Evolutionary conservation across 1,140 invertebrate species (phyloP).

Genomic region (Drosophila paulistorum): DNA sequence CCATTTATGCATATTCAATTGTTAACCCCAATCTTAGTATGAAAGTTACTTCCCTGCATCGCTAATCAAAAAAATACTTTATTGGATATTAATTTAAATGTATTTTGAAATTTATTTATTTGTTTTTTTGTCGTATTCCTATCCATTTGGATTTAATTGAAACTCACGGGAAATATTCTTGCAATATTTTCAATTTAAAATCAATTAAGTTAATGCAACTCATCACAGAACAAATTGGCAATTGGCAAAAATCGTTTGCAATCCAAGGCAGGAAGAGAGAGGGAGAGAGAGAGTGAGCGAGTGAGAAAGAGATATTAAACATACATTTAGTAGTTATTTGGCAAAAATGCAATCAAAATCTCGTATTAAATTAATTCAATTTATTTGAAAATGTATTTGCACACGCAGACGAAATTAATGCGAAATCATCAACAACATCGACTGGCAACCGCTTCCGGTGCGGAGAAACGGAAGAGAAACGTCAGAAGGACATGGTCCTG

Average conservation of each 20-base stretch:
- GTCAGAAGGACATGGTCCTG: constrained; percentile 59
- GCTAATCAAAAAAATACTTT: neutral
- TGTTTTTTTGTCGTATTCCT: constrained; percentile 23
- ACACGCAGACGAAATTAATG: constrained; percentile 78
- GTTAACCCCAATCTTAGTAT: too few species aligned
- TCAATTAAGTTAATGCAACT: constrained; percentile 72
- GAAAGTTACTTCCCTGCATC: too few species aligned
- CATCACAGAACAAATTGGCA: constrained; percentile 40
- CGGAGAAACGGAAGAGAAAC: constrained; percentile 49
- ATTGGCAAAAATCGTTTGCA: constrained; percentile 51
- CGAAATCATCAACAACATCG: constrained; percentile 53
- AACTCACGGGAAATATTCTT: constrained; percentile 52
- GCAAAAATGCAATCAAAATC: constrained; percentile 67
- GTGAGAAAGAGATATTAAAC: neutral
- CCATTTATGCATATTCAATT: too few species aligned
- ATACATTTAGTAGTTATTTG: constrained; percentile 25
- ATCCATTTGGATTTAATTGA: constrained; percentile 56
- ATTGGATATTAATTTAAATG: neutral
- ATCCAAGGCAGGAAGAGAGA: neutral
- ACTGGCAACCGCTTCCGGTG: constrained; percentile 53
- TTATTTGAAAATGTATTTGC: constrained; percentile 78
- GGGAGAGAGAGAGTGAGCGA: neutral
- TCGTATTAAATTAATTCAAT: constrained; percentile 77
- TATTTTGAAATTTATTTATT: constrained; percentile 6
- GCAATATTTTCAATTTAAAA: constrained; percentile 68